Evolutionary conservation across 2,113 vertebrate genomes (phyloP).

Genomic region (Poicephalus gulielmi): DNA sequence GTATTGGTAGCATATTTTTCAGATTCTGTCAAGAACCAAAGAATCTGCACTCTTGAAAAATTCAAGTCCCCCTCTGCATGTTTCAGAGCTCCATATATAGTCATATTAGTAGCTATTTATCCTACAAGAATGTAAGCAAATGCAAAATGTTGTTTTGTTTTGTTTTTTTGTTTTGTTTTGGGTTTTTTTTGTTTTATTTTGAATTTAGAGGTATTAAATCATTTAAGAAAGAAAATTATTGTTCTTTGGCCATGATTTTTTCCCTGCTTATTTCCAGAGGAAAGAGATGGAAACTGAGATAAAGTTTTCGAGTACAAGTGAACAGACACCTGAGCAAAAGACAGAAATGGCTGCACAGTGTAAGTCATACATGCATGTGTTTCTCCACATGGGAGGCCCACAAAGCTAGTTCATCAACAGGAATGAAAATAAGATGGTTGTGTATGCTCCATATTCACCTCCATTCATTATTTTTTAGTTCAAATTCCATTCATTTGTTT

Average conservation of each 20-base stretch:
- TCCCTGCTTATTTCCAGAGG: not conserved
- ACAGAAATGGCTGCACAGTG: not conserved
- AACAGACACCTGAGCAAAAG: not conserved
- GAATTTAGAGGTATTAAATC: not conserved
- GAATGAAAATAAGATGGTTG: not conserved
- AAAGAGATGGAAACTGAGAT: not conserved
- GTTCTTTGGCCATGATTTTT: not conserved
- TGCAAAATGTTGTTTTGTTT: not conserved
- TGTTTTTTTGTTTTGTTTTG: not conserved
- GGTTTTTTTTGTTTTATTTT: not conserved
- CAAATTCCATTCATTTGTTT: not conserved
- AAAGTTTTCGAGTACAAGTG: not conserved
- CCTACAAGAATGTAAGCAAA: not conserved
- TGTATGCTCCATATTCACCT: not conserved
- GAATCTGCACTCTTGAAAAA: not conserved
- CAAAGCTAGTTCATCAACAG: not conserved
- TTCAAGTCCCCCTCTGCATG: not conserved
- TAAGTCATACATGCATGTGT: too few species aligned
- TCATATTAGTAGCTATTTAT: not conserved
- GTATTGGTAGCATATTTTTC: not conserved
- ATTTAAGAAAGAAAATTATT: not conserved
- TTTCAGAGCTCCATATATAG: accelerated
- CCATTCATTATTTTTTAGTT: not conserved
- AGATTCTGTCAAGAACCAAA: not conserved
- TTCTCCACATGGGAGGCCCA: not conserved